phyloP scores from a whole-genome alignment of 2,888 invertebrate genomes.

The Xestobium rufovillosum region DNA sequence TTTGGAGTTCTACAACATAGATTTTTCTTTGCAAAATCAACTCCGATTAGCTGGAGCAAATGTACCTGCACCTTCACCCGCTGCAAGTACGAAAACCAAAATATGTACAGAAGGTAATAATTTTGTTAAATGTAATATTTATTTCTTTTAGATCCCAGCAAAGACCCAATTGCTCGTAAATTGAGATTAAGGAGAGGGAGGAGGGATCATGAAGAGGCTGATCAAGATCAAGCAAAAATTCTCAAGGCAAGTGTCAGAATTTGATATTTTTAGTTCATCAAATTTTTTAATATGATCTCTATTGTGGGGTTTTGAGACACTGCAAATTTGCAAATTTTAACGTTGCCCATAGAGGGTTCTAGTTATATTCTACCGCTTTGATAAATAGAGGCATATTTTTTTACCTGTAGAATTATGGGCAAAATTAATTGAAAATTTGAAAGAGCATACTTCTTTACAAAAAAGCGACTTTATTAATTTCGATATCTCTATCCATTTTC shows the following conservation, averaged over 20 bases:
- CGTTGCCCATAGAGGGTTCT: no score
- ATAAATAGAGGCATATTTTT: no score
- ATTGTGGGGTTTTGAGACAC: no score
- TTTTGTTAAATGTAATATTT: background rate
- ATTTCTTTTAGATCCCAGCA: constrained; percentile 49
- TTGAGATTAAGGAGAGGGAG: constrained; percentile 77
- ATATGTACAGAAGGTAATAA: background rate
- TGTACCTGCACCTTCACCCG: constrained; percentile 63
- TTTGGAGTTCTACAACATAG: constrained; percentile 94
- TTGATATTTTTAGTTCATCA: constrained; percentile 12
- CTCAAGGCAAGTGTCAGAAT: constrained; percentile 52
- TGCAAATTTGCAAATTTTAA: no score
- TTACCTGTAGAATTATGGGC: no score
- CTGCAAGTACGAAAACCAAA: constrained; percentile 51
- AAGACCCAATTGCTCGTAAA: constrained; percentile 93
- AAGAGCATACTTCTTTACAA: no score
- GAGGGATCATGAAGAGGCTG: constrained; percentile 71
- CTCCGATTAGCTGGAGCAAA: constrained; percentile 85
- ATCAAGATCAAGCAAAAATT: constrained; percentile 82
- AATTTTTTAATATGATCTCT: constrained; percentile 3
- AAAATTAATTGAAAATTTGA: no score
- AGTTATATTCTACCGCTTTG: background rate
- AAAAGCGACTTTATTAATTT: no score
- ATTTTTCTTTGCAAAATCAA: constrained; percentile 95
- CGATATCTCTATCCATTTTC: no score